Conservation (phyloP, 2,113 vertebrate species). For the Garra rufa region DNA sequence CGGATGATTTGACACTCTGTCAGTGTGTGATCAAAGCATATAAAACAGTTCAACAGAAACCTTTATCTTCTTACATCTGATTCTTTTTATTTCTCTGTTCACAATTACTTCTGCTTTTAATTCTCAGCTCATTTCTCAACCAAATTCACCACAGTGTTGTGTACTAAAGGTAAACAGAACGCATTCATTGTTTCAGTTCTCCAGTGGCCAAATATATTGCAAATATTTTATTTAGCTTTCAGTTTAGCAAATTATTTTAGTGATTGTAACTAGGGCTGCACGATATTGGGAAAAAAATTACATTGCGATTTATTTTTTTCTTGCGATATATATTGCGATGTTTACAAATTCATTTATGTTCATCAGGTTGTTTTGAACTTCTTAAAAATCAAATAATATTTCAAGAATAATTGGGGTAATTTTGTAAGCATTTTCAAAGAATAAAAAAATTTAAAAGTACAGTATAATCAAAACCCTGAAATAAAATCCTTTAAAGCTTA, state of each 20-base stretch:
- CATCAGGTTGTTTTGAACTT: too few species aligned
- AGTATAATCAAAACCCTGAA: too few species aligned
- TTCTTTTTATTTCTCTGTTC: neutral
- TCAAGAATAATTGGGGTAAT: too few species aligned
- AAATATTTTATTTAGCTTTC: neutral
- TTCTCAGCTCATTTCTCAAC: neutral
- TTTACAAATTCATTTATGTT: too few species aligned
- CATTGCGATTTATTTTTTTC: too few species aligned
- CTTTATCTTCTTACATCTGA: neutral
- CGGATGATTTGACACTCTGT: neutral
- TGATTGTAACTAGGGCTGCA: too few species aligned
- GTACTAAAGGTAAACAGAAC: neutral
- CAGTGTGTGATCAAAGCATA: neutral
- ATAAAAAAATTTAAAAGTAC: too few species aligned
- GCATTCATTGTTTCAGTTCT: neutral
- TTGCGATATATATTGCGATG: too few species aligned
- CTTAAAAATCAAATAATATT: too few species aligned
- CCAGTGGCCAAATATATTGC: neutral
- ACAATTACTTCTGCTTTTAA: neutral
- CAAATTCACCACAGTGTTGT: neutral
- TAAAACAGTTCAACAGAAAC: neutral
- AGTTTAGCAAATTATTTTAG: neutral
- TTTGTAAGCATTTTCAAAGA: too few species aligned
- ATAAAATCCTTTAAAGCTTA: too few species aligned
- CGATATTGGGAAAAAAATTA: too few species aligned